These are phyloP conservation scores for Nephrotoma flavescens DNA, from an alignment of 2,888 invertebrate species.

Conservation along the genomic window DNA sequence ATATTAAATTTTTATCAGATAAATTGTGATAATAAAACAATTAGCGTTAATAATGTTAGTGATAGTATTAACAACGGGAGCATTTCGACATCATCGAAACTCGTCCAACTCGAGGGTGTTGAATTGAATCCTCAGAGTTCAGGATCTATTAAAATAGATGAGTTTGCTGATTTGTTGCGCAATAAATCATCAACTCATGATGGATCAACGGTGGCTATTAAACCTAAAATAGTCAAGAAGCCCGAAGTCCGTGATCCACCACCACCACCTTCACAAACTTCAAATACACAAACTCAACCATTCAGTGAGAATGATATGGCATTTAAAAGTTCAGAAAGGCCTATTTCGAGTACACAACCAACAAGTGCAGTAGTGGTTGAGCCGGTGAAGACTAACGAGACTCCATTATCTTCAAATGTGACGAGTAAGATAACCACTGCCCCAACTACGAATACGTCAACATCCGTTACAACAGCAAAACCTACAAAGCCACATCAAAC, in stretches of 20 bases:
- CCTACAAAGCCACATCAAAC: constrained; percentile 39
- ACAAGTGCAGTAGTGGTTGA: neutral
- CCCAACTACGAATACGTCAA: constrained; percentile 18
- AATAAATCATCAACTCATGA: neutral
- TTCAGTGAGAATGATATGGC: neutral
- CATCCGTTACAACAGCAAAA: constrained; percentile 24
- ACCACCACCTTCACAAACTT: too few species aligned
- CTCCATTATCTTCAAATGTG: too few species aligned
- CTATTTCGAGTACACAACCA: neutral
- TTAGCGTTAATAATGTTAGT: neutral
- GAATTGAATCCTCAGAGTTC: neutral
- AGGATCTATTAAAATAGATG: neutral
- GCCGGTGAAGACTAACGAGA: neutral
- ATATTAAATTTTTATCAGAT: neutral
- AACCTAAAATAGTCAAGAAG: neutral
- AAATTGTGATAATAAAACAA: constrained; percentile 1
- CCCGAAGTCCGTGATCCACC: too few species aligned
- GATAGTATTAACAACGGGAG: neutral
- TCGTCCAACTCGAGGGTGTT: neutral
- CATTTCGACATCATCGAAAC: neutral
- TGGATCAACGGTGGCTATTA: neutral
- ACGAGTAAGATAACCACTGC: constrained; percentile 11
- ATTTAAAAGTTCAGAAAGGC: neutral
- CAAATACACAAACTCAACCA: neutral
- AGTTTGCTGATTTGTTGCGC: neutral